A percentile compares a stretch with the other conserved stretches of the same genome.
These are phyloP conservation scores for Xyliphius kryptos DNA, from an alignment of 2,113 vertebrate genomes.

Conservation along the genomic window DNA sequence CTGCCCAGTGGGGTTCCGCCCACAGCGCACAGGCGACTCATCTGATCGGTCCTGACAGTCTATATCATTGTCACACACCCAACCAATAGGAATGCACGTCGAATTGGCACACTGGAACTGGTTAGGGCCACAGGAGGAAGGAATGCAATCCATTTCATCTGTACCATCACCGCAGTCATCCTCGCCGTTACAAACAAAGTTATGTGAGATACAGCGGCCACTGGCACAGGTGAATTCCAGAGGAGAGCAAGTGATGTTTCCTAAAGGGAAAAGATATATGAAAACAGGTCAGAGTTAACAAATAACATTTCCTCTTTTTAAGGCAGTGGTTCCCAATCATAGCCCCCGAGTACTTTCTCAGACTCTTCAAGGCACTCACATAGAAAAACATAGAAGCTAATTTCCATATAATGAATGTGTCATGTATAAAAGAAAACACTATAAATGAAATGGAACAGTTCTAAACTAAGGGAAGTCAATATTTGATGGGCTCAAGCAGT, in stretches of 20 bases:
- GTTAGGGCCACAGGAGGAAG: constrained; percentile 76
- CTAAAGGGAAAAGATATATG: too few relatives aligned
- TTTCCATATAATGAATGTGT: too few relatives aligned
- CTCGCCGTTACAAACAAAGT: constrained; percentile 90
- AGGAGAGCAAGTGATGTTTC: constrained; percentile 83
- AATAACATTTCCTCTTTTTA: too few relatives aligned
- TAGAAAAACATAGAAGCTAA: too few relatives aligned
- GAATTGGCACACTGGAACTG: constrained; percentile 88
- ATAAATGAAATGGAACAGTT: too few relatives aligned
- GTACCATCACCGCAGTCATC: constrained; percentile 91
- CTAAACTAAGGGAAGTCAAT: too few relatives aligned
- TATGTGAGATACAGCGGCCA: constrained; percentile 83
- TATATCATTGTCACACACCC: constrained; percentile 89
- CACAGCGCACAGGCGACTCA: constrained; percentile 81
- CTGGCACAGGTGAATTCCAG: constrained; percentile 90
- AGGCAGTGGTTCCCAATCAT: too few relatives aligned
- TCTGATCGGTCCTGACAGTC: constrained; percentile 92
- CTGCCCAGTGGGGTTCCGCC: constrained; percentile 74
- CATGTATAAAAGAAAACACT: too few relatives aligned
- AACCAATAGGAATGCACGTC: constrained; percentile 82
- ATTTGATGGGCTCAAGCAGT: too few relatives aligned
- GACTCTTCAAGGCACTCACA: too few relatives aligned
- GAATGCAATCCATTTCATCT: constrained; percentile 79
- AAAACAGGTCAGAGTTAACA: too few relatives aligned
- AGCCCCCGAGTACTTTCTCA: too few relatives aligned